phyloP scores from a whole-genome alignment of 2,797 vertebrate genomes.

The Anableps anableps region DNA sequence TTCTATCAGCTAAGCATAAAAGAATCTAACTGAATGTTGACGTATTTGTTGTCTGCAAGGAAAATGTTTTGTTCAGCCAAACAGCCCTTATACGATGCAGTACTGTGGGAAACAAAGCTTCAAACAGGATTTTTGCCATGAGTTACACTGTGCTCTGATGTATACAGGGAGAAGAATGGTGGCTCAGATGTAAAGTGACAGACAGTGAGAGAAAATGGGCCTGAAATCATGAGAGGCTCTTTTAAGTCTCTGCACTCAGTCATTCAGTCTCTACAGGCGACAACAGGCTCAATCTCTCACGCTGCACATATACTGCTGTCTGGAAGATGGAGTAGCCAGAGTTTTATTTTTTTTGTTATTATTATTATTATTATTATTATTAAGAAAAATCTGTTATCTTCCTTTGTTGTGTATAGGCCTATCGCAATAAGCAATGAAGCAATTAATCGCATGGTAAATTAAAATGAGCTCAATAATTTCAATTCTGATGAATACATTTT shows the following conservation, averaged over 20 bases:
- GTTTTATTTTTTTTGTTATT: neutral
- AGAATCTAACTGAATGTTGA: conserved; percentile 3
- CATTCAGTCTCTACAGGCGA: conserved; percentile 39
- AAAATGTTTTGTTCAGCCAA: conserved; percentile 10
- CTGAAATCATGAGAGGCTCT: conserved; percentile 33
- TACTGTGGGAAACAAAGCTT: conserved; percentile 28
- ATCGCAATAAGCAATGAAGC: no score
- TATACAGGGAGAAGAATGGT: conserved; percentile 26
- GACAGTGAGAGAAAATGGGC: conserved; percentile 16
- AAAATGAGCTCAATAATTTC: no score
- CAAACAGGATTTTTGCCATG: conserved; percentile 43
- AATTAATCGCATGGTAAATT: no score
- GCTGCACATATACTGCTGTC: conserved; percentile 8
- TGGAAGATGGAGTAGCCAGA: neutral
- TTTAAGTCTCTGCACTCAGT: conserved; percentile 41
- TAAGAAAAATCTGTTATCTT: neutral
- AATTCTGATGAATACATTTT: no score
- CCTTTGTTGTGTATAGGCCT: no score
- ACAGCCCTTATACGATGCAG: conserved; percentile 10
- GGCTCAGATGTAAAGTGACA: conserved; percentile 28
- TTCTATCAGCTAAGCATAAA: neutral
- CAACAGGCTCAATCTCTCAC: conserved; percentile 38
- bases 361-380: no score
- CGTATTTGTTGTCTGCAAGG: conserved; percentile 3
- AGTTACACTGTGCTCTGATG: conserved; percentile 45